Percentiles rank a stretch among this genome's conserved stretches.
Evolutionary conservation across 2,113 vertebrate genomes (phyloP).

Genomic region (Cynopterus brachyotis): DNA sequence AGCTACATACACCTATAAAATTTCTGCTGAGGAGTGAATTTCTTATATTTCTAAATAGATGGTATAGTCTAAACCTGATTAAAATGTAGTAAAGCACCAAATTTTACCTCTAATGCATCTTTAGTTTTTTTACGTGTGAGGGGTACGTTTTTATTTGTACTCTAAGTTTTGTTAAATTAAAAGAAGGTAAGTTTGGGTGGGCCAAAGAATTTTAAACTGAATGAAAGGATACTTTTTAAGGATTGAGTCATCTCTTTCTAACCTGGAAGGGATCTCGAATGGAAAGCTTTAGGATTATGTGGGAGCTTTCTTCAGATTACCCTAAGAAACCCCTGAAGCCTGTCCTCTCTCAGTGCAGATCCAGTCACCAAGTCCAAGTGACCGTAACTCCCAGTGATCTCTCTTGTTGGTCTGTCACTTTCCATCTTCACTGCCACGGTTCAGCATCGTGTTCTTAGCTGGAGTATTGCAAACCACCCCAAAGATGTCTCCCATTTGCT

Average conservation of each 20-base stretch:
- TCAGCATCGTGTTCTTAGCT: not conserved
- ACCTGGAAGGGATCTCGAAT: not conserved
- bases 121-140: not conserved
- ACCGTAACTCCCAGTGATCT: not conserved
- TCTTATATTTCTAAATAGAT: not conserved
- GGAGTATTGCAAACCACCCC: not conserved
- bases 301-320: not conserved
- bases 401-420: not conserved
- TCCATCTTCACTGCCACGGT: not conserved
- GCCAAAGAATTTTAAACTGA: not conserved
- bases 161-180: not conserved
- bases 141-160: not conserved
- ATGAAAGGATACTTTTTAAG: not conserved
- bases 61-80: not conserved
- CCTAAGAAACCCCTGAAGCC: not conserved
- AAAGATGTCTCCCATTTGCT: not conserved
- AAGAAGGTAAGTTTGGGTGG: not conserved
- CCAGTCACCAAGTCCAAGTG: not conserved
- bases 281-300: not conserved
- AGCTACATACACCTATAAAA: not conserved
- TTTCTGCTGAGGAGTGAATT: not conserved
- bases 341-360: not conserved
- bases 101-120: not conserved
- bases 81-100: not conserved
- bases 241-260: not conserved